Base-by-base conservation (phyloP, 1,140 invertebrate genomes). In the Anastatus disparis region DNA sequence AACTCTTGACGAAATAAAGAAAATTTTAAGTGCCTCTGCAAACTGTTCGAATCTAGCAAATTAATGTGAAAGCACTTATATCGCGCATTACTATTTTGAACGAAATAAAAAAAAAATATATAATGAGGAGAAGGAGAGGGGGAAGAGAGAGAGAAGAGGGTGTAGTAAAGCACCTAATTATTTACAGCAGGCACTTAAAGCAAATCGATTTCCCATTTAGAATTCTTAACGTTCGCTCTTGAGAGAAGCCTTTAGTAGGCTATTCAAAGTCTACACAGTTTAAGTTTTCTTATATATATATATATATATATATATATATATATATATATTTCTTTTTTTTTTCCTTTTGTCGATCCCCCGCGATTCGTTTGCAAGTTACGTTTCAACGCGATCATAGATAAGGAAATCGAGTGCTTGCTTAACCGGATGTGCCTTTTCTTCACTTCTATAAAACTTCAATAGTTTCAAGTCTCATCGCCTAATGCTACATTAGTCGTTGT, bases 121-220 rank as follows among this genome's bases (percentile, higher is more conserved):
- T n/a, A n/a, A n/a, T n/a, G n/a, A n/a, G n/a, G n/a, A n/a, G n/a
- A n/a, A n/a, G n/a, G n/a, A n/a, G n/a, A n/a, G n/a, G n/a, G n/a
- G n/a, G n/a, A n/a, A n/a, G n/a, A n/a, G n/a, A n/a, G n/a, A n/a
- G n/a, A n/a, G n/a, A n/a, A n/a, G n/a, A n/a, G n/a, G 6, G 20
- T 12, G 27, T 29, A 58, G 52, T 38, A 46, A 58, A 46, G 40
- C 27, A 29, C 27, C 17, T 52, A 68, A 68, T 68, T 68, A 68
- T 68, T 68, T 68, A 59, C 56, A 52, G 27, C 26, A 50, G 56
- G 44, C 17, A 59, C 46, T 52, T 44, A 52, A 2, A 52, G n/a
- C 7, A 17, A 52, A 59, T 68, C 55, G 66, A 68, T 68, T 68
- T 68, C 44, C 56, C 40, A 35, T 68, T 68, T 38, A 0, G 8